A percentile compares a stretch with the other conserved stretches of the same genome.
These are phyloP conservation scores for Villa cingulata DNA, from an alignment of 2,888 invertebrate genomes.

Conservation along the genomic window DNA sequence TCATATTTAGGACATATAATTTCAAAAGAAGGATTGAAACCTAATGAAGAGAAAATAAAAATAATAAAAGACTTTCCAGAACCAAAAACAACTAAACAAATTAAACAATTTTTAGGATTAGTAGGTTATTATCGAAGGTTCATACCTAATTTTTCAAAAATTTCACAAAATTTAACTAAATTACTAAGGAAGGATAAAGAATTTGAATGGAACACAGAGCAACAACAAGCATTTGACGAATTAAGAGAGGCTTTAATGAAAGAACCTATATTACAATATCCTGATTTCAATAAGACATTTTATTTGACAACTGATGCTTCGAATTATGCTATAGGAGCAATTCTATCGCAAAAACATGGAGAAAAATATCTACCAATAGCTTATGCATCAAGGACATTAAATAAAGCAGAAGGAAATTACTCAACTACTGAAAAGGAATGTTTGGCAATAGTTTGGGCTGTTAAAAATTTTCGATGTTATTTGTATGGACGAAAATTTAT, in stretches of 20 bases:
- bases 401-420: background rate
- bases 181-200: background rate
- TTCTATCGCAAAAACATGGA: slow-evolving; percentile 14
- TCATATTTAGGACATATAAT: slow-evolving; percentile 19
- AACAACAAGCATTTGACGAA: slow-evolving; percentile 4
- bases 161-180: background rate
- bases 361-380: too few species aligned
- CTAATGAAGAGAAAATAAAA: background rate
- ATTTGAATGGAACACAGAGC: background rate
- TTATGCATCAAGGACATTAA: background rate
- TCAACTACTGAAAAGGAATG: too few species aligned
- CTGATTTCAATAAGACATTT: slow-evolving; percentile 8
- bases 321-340: slow-evolving; percentile 14
- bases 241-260: background rate
- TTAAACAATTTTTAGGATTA: slow-evolving; percentile 7
- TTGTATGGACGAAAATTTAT: background rate
- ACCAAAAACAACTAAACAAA: background rate
- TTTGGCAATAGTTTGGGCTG: too few species aligned
- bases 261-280: background rate
- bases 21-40: slow-evolving; percentile 14
- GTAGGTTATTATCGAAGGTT: slow-evolving; percentile 14
- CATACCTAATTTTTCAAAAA: slow-evolving; percentile 16
- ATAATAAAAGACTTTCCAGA: background rate
- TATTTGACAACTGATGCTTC: slow-evolving; percentile 20
- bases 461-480: too few species aligned